A percentile compares a stretch with the other conserved stretches of the same genome.
Conservation (phyloP, 2,113 vertebrate species). For the Serinus canaria region DNA sequence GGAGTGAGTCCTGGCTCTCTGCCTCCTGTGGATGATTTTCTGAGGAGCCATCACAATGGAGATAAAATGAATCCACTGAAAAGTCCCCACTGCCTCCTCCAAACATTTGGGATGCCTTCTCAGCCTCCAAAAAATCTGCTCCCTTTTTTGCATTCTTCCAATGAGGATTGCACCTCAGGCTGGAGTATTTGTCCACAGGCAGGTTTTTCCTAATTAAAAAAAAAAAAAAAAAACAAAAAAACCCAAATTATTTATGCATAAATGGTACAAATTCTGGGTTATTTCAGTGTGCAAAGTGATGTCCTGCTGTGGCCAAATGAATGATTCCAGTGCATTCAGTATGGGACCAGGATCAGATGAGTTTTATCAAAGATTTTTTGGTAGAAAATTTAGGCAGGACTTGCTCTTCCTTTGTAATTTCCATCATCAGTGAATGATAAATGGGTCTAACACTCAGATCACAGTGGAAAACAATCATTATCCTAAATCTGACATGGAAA, state of each 20-base stretch:
- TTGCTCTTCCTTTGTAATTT: not conserved
- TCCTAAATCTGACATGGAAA: not conserved
- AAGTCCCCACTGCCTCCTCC: not conserved
- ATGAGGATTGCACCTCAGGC: slow-evolving; percentile 75
- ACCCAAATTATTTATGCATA: not conserved
- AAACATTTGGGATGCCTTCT: not conserved
- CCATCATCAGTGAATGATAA: not conserved
- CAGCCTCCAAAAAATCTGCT: not conserved
- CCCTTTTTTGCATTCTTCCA: slow-evolving; percentile 71
- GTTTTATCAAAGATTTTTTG: not conserved
- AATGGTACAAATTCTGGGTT: not conserved
- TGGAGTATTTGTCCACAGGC: slow-evolving; percentile 67
- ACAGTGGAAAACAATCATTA: not conserved
- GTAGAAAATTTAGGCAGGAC: not conserved
- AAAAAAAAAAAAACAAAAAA: not conserved
- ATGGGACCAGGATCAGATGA: not conserved
- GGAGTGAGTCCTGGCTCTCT: not conserved
- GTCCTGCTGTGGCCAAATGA: not conserved
- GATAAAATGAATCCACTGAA: slow-evolving; percentile 9
- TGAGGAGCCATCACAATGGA: not conserved
- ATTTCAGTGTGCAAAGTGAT: not conserved
- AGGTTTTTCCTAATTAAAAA: slow-evolving; percentile 22
- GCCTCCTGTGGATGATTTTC: not conserved
- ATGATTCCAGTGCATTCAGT: not conserved
- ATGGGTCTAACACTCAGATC: not conserved